Conservation (phyloP, 1,140 invertebrate genomes). For the Procambarus clarkii region DNA sequence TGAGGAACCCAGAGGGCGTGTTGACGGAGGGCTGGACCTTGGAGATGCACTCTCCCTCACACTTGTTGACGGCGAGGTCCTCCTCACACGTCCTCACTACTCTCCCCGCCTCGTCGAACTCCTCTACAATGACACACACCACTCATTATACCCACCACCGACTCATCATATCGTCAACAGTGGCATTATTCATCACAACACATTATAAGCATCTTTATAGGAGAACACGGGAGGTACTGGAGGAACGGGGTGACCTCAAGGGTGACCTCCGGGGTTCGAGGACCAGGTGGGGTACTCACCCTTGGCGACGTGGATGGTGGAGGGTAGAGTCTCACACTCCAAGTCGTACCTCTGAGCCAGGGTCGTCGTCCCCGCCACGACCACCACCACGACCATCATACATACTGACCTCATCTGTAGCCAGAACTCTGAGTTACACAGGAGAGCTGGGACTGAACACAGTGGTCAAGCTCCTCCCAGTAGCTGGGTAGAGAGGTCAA, state of each 20-base stretch:
- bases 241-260: too few relatives aligned
- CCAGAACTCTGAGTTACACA: background rate
- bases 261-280: too few relatives aligned
- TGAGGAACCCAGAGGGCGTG: slow-evolving; percentile 90
- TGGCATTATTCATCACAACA: too few relatives aligned
- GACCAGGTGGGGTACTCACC: slow-evolving; percentile 76
- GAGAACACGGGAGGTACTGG: too few relatives aligned
- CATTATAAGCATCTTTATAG: too few relatives aligned
- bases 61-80: slow-evolving; percentile 87
- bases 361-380: background rate
- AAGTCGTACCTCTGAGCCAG: slow-evolving; percentile 76
- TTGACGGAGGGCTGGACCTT: slow-evolving; percentile 93
- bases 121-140: slow-evolving; percentile 80
- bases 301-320: slow-evolving; percentile 87
- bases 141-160: too few relatives aligned
- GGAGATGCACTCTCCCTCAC: slow-evolving; percentile 91
- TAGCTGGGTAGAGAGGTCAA: too few relatives aligned
- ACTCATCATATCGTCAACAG: too few relatives aligned
- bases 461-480: too few relatives aligned
- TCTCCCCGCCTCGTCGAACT: slow-evolving; percentile 88
- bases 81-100: slow-evolving; percentile 90
- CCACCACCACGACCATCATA: background rate
- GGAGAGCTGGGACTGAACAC: too few relatives aligned
- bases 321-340: slow-evolving; percentile 86
- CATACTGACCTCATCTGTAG: background rate